Percentiles rank a stretch among this genome's conserved stretches.
These are phyloP conservation scores for Callithrix jacchus DNA, from an alignment of 2,113 vertebrate species.

Conservation along the genomic window DNA sequence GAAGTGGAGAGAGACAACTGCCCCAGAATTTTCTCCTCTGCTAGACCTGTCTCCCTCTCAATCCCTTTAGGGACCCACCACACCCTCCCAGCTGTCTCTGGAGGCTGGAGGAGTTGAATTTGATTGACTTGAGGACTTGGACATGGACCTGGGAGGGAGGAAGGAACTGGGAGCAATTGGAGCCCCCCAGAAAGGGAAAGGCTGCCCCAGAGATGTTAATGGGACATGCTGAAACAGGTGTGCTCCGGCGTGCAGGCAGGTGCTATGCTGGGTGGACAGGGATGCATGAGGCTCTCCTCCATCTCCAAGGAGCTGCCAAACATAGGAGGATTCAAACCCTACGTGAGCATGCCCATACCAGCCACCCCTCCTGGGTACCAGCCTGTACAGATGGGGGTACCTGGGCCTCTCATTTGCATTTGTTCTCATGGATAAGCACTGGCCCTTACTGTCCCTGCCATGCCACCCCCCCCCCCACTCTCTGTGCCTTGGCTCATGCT, in stretches of 20 bases:
- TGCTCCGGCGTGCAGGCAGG: neutral
- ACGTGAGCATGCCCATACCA: neutral
- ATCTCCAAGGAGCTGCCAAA: neutral
- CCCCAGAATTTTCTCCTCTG: neutral
- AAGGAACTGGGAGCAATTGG: neutral
- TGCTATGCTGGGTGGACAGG: neutral
- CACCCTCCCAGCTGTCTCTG: neutral
- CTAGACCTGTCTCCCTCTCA: neutral
- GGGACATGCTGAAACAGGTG: too few relatives aligned
- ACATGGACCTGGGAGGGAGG: neutral
- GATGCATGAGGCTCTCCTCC: neutral
- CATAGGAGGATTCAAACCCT: neutral
- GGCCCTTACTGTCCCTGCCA: conserved; percentile 3
- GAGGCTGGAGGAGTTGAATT: neutral
- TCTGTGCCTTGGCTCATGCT: conserved; percentile 63
- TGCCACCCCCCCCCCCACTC: neutral
- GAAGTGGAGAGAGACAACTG: neutral
- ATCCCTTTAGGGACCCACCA: neutral
- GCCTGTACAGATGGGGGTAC: neutral
- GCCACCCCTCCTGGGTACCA: neutral
- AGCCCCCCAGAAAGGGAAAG: neutral
- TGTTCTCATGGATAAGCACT: neutral
- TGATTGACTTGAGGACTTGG: neutral
- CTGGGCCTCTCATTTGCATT: neutral
- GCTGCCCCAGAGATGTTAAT: neutral